Evolutionary conservation across 1,140 invertebrate genomes (phyloP), one percentile per base, ranked within the genome.

Genomic region (Bombus fervidus): DNA sequence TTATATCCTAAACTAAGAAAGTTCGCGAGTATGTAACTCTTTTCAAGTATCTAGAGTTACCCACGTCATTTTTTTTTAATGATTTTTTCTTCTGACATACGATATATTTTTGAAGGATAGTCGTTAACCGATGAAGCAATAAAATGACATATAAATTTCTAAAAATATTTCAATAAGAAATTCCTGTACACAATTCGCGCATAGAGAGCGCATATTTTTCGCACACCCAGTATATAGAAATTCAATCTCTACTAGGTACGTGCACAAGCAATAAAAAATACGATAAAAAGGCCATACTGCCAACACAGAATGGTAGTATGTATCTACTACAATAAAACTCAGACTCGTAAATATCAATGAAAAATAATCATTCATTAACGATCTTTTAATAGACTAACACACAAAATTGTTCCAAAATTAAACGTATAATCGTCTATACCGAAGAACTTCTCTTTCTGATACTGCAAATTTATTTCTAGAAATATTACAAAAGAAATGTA

Each of bases 181-280:
- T 73, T 41, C 5, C 15, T 25, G 0, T 8, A 25, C 8, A 25
- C 0, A 28, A 9, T 13, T 22, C 1, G 8, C 5, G 18, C 12
- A 5, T 31, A 31, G 47, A 22, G 5, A 53, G 47, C 1, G 47
- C 47, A 53, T 25, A 47, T 39, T 62, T 73, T 22, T 73, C 2
- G n/a, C 22, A 28, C 37, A 41, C 47, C 28, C 25, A 2, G 43
- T 81, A 31, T 18, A 41, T n/a, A 57, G 22, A 59, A 31, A 71
- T 73, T 62, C 79, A 81, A 81, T 81, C 66, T 81, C 47, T 53
- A n/a, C 47, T 53, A 31, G 66, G 47, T n/a, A 47, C 28, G 47
- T 37, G 66, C 47, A 31, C 34, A 5, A 13, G 47, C 10, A 81
- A 81, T 72, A 71, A 81, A 81, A 71, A 81, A 81, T 53, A 57